Conservation (phyloP, 2,888 invertebrate genomes). For the Hyposoter dolosus region DNA sequence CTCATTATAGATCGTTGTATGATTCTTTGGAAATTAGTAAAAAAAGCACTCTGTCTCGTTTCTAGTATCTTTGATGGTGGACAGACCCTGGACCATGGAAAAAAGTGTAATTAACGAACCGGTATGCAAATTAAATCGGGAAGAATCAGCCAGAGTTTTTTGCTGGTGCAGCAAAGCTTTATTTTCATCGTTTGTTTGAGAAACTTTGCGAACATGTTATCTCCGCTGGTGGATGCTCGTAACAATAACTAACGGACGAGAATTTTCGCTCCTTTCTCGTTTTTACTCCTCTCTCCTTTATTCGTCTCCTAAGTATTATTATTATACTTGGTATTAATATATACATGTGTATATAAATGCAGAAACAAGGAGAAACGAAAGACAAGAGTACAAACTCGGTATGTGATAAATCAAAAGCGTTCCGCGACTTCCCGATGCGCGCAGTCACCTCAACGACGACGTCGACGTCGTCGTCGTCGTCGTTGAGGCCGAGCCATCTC, state of each 20-base stretch:
- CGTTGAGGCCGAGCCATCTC: slow-evolving; percentile 57
- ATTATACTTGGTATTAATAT: slow-evolving; percentile 54
- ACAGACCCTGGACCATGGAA: slow-evolving; percentile 13
- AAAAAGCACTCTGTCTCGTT: background rate
- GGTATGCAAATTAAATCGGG: slow-evolving; percentile 78
- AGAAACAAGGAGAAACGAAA: slow-evolving; percentile 58
- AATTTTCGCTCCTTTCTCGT: slow-evolving; percentile 68
- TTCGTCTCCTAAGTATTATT: slow-evolving; percentile 65
- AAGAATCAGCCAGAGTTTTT: slow-evolving; percentile 72
- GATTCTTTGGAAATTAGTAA: background rate
- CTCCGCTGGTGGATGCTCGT: slow-evolving; percentile 31
- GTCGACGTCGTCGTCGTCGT: slow-evolving; percentile 56
- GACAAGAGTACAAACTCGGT: slow-evolving; percentile 70
- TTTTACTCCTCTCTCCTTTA: slow-evolving; percentile 62
- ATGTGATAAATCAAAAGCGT: slow-evolving; percentile 79
- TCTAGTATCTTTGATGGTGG: background rate
- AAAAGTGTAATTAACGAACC: slow-evolving; percentile 80
- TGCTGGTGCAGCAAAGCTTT: slow-evolving; percentile 60
- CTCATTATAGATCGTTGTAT: slow-evolving; percentile 55
- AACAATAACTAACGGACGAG: slow-evolving; percentile 40
- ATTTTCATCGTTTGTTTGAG: slow-evolving; percentile 49
- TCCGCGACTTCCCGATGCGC: slow-evolving; percentile 68
- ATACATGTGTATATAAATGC: slow-evolving; percentile 40
- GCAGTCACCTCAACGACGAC: slow-evolving; percentile 69
- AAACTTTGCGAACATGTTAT: slow-evolving; percentile 3